A percentile compares a stretch with the other conserved stretches of the same genome.
phyloP scores from a whole-genome alignment of 2,113 vertebrate genomes.

The Puntigrus tetrazona region DNA sequence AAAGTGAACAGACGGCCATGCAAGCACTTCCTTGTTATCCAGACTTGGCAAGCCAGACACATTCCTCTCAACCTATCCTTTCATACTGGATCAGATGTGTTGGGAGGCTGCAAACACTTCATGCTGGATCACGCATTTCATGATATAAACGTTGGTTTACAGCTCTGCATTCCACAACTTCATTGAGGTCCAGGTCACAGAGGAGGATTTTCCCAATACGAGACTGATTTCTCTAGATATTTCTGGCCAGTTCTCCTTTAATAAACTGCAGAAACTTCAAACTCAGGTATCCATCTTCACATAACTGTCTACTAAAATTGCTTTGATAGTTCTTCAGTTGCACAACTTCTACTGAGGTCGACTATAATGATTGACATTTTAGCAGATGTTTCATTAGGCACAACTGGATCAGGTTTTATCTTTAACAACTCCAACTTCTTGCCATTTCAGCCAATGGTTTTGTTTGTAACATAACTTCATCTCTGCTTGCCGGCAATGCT shows the following conservation, averaged over 20 bases:
- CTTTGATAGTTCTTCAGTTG: neutral
- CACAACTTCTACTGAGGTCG: neutral
- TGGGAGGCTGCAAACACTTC: neutral
- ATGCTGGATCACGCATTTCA: neutral
- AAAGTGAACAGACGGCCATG: slow-evolving; percentile 8
- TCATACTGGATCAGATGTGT: neutral
- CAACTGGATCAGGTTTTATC: neutral
- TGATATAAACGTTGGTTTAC: neutral
- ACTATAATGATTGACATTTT: neutral
- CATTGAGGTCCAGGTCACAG: neutral
- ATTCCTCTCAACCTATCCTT: neutral
- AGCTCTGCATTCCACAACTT: neutral
- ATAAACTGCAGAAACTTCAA: neutral
- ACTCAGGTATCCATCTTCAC: neutral
- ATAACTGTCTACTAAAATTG: neutral
- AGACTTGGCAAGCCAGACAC: neutral
- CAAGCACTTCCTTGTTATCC: neutral
- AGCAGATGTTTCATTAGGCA: neutral
- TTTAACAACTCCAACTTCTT: neutral
- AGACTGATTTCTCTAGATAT: neutral
- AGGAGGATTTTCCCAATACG: neutral
- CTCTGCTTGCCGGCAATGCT: neutral
- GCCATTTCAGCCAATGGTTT: neutral
- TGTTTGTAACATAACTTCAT: neutral
- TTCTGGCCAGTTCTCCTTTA: neutral